Percentiles rank a stretch among this genome's conserved stretches.
phyloP scores from a whole-genome alignment of 1,140 invertebrate species.

The Saccostrea cuccullata region DNA sequence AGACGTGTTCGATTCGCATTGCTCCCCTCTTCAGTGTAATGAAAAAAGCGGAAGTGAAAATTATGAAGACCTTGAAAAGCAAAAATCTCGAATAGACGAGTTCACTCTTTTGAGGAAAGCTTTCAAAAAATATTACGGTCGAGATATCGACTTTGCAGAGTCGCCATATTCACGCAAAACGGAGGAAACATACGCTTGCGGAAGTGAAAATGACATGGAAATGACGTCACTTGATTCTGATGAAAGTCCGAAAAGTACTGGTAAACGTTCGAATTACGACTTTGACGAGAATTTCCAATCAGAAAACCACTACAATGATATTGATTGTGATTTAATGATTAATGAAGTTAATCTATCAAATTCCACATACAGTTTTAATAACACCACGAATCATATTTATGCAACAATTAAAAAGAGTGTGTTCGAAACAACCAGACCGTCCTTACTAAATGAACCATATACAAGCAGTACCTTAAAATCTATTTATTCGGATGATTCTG shows the following conservation, averaged over 20 bases:
- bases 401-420: slow-evolving; percentile 24
- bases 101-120: slow-evolving; percentile 40
- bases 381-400: neutral
- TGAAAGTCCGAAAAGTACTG: slow-evolving; percentile 19
- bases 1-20: neutral
- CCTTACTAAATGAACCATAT: slow-evolving; percentile 3
- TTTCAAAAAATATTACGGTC: slow-evolving; percentile 41
- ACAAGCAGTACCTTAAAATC: slow-evolving; percentile 19
- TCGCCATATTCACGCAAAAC: slow-evolving; percentile 35
- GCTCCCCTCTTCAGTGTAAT: neutral
- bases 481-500: slow-evolving; percentile 22
- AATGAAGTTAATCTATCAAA: slow-evolving; percentile 20
- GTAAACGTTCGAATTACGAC: slow-evolving; percentile 1
- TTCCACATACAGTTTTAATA: slow-evolving; percentile 22
- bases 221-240: slow-evolving; percentile 7
- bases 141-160: slow-evolving; percentile 37
- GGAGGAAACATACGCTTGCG: neutral
- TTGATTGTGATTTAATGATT: slow-evolving; percentile 36
- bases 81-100: slow-evolving; percentile 36
- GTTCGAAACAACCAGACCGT: neutral
- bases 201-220: slow-evolving; percentile 25
- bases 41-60: neutral
- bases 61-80: slow-evolving; percentile 15
- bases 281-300: slow-evolving; percentile 9
- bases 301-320: slow-evolving; percentile 30